Evolutionary conservation across 1,140 invertebrate genomes (phyloP).

Genomic region (Drosophila takahashii): DNA sequence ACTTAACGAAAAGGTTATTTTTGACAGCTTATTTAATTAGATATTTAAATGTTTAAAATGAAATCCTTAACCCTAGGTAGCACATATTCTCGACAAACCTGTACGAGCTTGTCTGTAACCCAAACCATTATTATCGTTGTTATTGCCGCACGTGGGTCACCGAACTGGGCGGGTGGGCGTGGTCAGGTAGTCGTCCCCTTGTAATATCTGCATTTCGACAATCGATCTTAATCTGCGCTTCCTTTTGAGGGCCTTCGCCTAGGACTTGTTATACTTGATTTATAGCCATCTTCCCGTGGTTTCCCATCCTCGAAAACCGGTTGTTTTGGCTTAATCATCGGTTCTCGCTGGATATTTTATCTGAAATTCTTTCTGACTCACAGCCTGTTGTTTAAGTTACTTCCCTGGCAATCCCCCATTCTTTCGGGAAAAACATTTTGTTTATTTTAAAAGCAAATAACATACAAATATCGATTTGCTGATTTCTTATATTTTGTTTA

Average conservation of each 20-base stretch:
- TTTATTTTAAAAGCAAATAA: too few species aligned
- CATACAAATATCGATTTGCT: background rate
- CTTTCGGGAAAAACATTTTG: background rate
- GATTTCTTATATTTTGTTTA: background rate
- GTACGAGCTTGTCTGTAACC: constrained; percentile 40
- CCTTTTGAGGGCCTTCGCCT: constrained; percentile 25
- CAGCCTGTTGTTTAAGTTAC: constrained; percentile 7
- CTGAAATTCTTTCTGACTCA: constrained; percentile 29
- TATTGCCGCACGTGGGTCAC: constrained; percentile 39
- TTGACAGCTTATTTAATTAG: too few species aligned
- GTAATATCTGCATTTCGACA: constrained; percentile 21
- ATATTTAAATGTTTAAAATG: too few species aligned
- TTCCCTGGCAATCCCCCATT: background rate
- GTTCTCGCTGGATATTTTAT: constrained; percentile 24
- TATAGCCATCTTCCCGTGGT: constrained; percentile 16
- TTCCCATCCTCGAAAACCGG: constrained; percentile 23
- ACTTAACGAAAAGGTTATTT: too few species aligned
- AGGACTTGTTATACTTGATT: constrained; percentile 50
- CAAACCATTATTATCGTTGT: background rate
- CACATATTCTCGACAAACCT: constrained; percentile 15
- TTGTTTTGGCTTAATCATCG: constrained; percentile 36
- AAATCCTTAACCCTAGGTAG: constrained; percentile 3
- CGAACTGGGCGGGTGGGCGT: constrained; percentile 53
- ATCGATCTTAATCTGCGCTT: constrained; percentile 23
- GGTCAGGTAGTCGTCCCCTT: constrained; percentile 46